Percentiles rank a stretch among this genome's conserved stretches.
phyloP scores from a whole-genome alignment of 30 jellyfish, hydroid and myxozoan species.

The Aurelia aurita region DNA sequence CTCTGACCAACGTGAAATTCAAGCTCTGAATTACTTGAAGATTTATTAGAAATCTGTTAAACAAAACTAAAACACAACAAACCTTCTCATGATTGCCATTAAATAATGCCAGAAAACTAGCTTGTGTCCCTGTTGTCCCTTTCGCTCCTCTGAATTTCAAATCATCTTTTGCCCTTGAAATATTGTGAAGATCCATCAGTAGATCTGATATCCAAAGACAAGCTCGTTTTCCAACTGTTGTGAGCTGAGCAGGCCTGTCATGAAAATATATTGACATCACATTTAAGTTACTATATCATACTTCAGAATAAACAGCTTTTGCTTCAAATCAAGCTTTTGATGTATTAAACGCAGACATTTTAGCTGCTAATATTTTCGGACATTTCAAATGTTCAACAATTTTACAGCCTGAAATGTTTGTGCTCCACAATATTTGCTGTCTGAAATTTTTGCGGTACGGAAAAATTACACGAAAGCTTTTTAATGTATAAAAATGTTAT shows the following conservation, averaged over 20 bases:
- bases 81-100: slow-evolving; percentile 97
- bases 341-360: not conserved
- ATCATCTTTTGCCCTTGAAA: slow-evolving; percentile 64
- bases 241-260: slow-evolving; percentile 99
- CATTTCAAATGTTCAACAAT: not conserved
- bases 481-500: too few relatives aligned
- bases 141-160: slow-evolving; percentile 97
- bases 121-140: slow-evolving; percentile 99
- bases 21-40: too few relatives aligned
- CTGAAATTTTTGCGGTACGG: too few relatives aligned
- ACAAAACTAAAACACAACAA: not conserved
- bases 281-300: too few relatives aligned
- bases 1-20: too few relatives aligned
- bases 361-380: not conserved
- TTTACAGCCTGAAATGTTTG: slow-evolving; percentile 6
- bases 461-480: too few relatives aligned
- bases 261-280: not conserved
- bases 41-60: not conserved
- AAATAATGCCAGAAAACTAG: slow-evolving; percentile 94
- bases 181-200: slow-evolving; percentile 83
- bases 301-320: too few relatives aligned
- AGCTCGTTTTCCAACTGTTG: slow-evolving; percentile 99
- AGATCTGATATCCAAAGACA: slow-evolving; percentile 95
- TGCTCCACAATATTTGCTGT: too few relatives aligned
- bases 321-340: too few relatives aligned